Percentiles rank a stretch among this genome's conserved stretches.
These are phyloP conservation scores for Oryctolagus cuniculus DNA, from an alignment of 2,113 vertebrate species.

Conservation along the genomic window DNA sequence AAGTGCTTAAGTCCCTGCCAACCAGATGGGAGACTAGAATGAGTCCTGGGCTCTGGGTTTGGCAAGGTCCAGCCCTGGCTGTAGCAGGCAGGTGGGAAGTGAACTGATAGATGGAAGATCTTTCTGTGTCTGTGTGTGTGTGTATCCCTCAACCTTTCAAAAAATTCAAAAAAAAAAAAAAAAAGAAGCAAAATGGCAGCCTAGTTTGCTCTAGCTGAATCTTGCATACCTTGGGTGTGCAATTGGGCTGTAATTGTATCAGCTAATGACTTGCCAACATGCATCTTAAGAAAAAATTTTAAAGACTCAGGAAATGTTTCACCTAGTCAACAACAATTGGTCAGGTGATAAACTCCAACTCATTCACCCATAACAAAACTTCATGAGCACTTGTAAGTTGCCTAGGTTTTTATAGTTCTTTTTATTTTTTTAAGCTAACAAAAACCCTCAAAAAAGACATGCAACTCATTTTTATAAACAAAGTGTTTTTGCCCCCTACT, in stretches of 20 bases:
- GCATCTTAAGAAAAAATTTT: neutral
- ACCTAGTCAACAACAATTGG: neutral
- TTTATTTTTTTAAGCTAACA: conserved; percentile 26
- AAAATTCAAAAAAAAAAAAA: too few species aligned
- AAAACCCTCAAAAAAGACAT: conserved; percentile 10
- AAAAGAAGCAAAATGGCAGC: neutral
- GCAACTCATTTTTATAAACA: neutral
- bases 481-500: neutral
- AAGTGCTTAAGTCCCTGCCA: too few species aligned
- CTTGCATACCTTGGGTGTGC: neutral
- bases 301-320: neutral
- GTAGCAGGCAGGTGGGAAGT: too few species aligned
- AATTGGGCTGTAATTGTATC: neutral
- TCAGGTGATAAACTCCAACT: neutral
- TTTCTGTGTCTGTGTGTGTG: too few species aligned
- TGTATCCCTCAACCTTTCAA: too few species aligned
- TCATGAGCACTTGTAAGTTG: neutral
- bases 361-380: neutral
- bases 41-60: too few species aligned
- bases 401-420: neutral
- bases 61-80: too few species aligned
- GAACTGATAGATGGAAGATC: too few species aligned
- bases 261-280: neutral
- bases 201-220: neutral
- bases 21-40: too few species aligned